phyloP scores from a whole-genome alignment of 64 coral and sea anemone genomes.

The Trachythela sp. region DNA sequence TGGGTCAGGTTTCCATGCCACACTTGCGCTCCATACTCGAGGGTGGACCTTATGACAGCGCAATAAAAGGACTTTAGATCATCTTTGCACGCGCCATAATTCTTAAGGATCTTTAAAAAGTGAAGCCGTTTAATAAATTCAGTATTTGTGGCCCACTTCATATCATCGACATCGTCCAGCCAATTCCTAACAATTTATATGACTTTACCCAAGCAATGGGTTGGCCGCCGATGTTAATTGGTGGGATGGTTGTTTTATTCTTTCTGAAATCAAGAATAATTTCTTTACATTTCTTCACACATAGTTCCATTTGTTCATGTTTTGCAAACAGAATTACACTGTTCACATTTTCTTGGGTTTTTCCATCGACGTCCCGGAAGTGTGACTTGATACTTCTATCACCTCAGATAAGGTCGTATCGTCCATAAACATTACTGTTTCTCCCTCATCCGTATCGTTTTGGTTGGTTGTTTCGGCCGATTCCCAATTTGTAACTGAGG shows the following conservation, averaged over 20 bases:
- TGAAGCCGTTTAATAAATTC: conserved; percentile 34
- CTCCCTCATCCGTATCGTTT: no score
- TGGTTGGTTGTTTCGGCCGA: no score
- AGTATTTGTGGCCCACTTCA: conserved; percentile 42
- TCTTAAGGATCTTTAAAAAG: not conserved
- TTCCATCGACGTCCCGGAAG: no score
- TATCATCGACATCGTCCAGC: conserved; percentile 40
- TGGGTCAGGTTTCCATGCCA: conserved; percentile 29
- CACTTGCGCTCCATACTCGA: conserved; percentile 41
- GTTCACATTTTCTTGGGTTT: no score
- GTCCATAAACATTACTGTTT: no score
- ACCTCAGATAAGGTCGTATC: no score
- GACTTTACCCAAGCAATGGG: conserved; percentile 26
- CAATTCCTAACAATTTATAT: conserved; percentile 36
- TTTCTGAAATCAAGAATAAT: not conserved
- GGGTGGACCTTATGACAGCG: no score
- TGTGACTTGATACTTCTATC: no score
- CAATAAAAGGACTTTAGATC: conserved; percentile 25
- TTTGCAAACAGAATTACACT: no score
- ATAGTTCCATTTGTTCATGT: not conserved
- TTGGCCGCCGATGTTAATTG: not conserved
- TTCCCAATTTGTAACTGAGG: no score
- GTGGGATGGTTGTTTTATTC: not conserved
- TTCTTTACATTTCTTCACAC: not conserved
- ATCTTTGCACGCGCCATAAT: not conserved